Base-by-base conservation (phyloP, 2,888 invertebrate species). In the Hyposoter dolosus region DNA sequence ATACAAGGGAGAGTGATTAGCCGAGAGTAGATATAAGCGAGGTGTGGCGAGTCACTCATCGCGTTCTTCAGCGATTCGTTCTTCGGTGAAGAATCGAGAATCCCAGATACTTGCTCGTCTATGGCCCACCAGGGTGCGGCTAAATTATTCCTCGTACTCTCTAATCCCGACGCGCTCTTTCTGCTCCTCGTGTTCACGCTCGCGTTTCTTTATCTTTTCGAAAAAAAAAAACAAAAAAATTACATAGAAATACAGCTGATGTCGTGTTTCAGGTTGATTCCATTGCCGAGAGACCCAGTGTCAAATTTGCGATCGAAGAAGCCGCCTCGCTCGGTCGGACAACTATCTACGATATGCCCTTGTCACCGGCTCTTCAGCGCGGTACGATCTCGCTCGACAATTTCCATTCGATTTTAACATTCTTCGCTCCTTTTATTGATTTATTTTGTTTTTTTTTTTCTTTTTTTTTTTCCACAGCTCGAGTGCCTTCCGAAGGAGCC, bases 401-500 rank as follows among this genome's bases (percentile, higher is more conserved):
- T 50, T 53, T n/a, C 45, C 69, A 53, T 32, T 71, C 43, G 7
- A 72, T 76, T n/a, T n/a, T 40, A 40, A 65, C 60, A 15, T n/a
- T 56, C 19, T 19, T 23, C 43, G 19, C 56, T 12, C 17, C 1
- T 5, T 23, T 43, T 19, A 15, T 43, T 1, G 12, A 43, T 28
- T 7, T 1, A 56, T 56, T 19, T 82, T 75, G 28, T 72, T 79
- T 47, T 23, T 12, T 71, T 19, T 72, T 43, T 19, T 45, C 19
- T 72, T 79, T 47, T 23, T 12, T 71, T 19, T 72, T 43, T 19
- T 45, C 19, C 53, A 19, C 19, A 43, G 60, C 40, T 28, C 69
- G 69, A 15, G 15, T 28, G 10, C 17, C 69, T 28, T 47, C 43
- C n/a, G 91, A 91, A 66, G 88, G 88, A 78, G 93, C 91, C 65